Evolutionary conservation across 2,888 invertebrate genomes (phyloP).

Genomic region (Agrotis exclamationis): DNA sequence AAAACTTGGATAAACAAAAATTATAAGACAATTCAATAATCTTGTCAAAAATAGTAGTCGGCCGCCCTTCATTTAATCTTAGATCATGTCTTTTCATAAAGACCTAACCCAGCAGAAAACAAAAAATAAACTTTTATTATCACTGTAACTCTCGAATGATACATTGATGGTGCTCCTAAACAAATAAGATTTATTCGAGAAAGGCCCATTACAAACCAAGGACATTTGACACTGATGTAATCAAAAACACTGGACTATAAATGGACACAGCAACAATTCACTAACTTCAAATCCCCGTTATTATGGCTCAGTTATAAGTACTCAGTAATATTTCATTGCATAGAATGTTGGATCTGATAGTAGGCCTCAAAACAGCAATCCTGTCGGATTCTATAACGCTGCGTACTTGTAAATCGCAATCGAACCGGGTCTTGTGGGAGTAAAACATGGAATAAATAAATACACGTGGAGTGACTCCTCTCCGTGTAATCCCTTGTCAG

Average conservation of each 20-base stretch:
- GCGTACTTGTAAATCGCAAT: conserved; percentile 73
- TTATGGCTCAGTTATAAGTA: conserved; percentile 33
- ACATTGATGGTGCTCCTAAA: background rate
- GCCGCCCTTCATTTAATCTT: background rate
- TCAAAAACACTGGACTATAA: conserved; percentile 43
- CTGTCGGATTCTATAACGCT: conserved; percentile 62
- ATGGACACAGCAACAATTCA: conserved; percentile 34
- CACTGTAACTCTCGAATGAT: too few species aligned
- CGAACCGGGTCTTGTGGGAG: conserved; percentile 75
- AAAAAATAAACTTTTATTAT: too few species aligned
- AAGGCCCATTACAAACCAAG: conserved; percentile 33
- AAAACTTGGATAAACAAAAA: too few species aligned
- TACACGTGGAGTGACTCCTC: background rate
- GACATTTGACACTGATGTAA: conserved; percentile 45
- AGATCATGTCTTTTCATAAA: too few species aligned
- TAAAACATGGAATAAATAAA: conserved; percentile 63
- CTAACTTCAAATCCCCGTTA: conserved; percentile 48
- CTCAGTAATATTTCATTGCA: conserved; percentile 44
- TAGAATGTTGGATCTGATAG: conserved; percentile 58
- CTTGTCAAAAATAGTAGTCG: background rate
- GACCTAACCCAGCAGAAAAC: too few species aligned
- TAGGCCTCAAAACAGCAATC: conserved; percentile 65
- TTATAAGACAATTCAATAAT: too few species aligned
- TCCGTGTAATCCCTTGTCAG: background rate
- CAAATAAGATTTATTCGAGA: conserved; percentile 38